phyloP scores from a whole-genome alignment of 2,888 invertebrate species.

The Eugnorisma glareosa region DNA sequence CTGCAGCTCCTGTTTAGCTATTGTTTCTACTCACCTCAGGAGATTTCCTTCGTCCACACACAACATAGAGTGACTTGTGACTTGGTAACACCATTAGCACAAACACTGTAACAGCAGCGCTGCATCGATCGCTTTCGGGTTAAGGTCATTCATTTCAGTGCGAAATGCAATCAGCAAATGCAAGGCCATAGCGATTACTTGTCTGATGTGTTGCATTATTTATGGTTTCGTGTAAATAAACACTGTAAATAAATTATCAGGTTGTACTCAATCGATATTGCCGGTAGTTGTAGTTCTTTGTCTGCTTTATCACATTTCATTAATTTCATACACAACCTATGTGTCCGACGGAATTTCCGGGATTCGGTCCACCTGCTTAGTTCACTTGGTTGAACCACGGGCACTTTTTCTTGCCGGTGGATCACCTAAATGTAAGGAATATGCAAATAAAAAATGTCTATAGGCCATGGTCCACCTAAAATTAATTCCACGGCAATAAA shows the following conservation, averaged over 20 bases:
- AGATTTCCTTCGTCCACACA: not conserved
- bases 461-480: too few species aligned
- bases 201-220: slow-evolving; percentile 42
- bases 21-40: not conserved
- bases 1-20: not conserved
- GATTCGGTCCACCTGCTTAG: too few species aligned
- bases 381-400: too few species aligned
- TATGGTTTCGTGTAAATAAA: slow-evolving; percentile 45
- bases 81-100: not conserved
- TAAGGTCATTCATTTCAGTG: slow-evolving; percentile 35
- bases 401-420: too few species aligned
- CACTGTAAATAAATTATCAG: slow-evolving; percentile 33
- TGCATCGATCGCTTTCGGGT: slow-evolving; percentile 43
- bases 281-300: slow-evolving; percentile 5
- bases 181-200: slow-evolving; percentile 49
- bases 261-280: slow-evolving; percentile 10
- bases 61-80: not conserved
- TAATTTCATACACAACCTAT: not conserved
- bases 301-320: not conserved
- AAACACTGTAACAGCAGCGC: not conserved
- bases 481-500: too few species aligned
- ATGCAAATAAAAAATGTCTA: too few species aligned
- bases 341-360: too few species aligned
- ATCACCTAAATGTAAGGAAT: too few species aligned
- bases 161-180: slow-evolving; percentile 46